Evolutionary conservation across 2,797 vertebrate species (phyloP), one percentile per base, ranked within the genome.

Genomic region (Ammospiza maritima): DNA sequence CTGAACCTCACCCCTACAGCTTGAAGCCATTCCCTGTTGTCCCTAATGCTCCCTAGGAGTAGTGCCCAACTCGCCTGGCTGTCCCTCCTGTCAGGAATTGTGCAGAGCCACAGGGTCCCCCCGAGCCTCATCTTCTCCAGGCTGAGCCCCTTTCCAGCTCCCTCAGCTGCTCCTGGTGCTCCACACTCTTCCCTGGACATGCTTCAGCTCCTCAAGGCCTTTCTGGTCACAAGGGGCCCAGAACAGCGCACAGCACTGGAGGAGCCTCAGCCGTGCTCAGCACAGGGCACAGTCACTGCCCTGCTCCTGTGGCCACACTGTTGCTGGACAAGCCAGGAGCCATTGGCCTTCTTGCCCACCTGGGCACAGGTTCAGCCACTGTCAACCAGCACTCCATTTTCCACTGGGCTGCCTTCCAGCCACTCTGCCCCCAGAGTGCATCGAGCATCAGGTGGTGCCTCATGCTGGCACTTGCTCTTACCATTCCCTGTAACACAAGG

Each of bases 1-100:
- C n/a, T 40, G 47, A 47, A 25, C 34, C 6, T 54, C 16, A 1
- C 16, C 2, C 1, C 13, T 27, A 20, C 10, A 38, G 62, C 20
- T 16, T 40, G 73, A 69, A 34, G 23, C n/a, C 0, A 0, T 61
- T 54, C 29, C 20, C 19, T 25, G 3, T 38, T 27, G 14, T 44
- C 32, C 29, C 44, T 44, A 9, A 18, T 29, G 13, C 30, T 69
- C 29, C 36, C 40, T 13, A 40, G 38, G 38, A 40, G 38, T 40
- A 40, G 38, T 40, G 38, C 38, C 38, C 38, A 40, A 40, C 38
- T 40, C 38, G 38, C 14, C 0, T 42, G 0, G 36, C 36, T 85
- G 53, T 36, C 19, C 26, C n/a, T 85, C 64, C 54, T 61, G n/a
- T 2, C 71, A n/a, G 22, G 32, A 67, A 8, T 0, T 60, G 45